Percentiles rank a stretch among this genome's conserved stretches.
phyloP scores from a whole-genome alignment of 2,113 vertebrate genomes.

The Amia ocellicauda region DNA sequence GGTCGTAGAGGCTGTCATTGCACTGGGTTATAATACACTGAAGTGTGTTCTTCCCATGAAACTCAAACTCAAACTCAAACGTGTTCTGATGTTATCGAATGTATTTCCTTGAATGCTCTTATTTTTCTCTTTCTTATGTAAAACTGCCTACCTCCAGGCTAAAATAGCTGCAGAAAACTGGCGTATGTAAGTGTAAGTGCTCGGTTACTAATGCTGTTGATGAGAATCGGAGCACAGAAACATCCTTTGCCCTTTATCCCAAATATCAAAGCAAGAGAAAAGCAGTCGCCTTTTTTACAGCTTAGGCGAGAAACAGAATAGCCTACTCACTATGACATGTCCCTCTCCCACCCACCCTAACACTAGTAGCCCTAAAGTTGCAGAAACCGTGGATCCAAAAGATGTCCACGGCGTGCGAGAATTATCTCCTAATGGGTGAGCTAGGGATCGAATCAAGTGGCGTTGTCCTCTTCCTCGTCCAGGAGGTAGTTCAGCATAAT shows the following conservation, averaged over 20 bases:
- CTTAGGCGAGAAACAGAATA: conserved; percentile 15
- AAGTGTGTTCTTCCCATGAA: no score
- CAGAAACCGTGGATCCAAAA: conserved; percentile 5
- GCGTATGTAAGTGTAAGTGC: neutral
- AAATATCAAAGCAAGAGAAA: conserved; percentile 37
- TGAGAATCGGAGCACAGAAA: conserved; percentile 36
- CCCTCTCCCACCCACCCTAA: conserved; percentile 22
- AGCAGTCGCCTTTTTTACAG: conserved; percentile 23
- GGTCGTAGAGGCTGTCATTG: no score
- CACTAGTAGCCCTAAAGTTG: conserved; percentile 31
- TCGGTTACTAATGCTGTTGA: conserved; percentile 43
- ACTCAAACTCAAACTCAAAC: no score
- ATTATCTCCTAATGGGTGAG: conserved; percentile 47
- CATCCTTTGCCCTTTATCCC: conserved; percentile 33
- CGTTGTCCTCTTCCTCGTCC: conserved; percentile 82
- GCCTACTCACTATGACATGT: neutral
- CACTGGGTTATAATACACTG: no score
- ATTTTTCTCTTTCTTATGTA: no score
- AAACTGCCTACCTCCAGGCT: no score
- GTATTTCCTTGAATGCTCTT: no score
- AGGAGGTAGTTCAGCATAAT: conserved; percentile 94
- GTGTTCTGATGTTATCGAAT: no score
- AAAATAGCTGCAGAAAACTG: neutral
- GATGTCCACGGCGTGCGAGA: conserved; percentile 56
- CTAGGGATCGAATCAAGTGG: conserved; percentile 73